Conservation (phyloP, 2,888 invertebrate genomes). For the Netelia fuscicornis region DNA sequence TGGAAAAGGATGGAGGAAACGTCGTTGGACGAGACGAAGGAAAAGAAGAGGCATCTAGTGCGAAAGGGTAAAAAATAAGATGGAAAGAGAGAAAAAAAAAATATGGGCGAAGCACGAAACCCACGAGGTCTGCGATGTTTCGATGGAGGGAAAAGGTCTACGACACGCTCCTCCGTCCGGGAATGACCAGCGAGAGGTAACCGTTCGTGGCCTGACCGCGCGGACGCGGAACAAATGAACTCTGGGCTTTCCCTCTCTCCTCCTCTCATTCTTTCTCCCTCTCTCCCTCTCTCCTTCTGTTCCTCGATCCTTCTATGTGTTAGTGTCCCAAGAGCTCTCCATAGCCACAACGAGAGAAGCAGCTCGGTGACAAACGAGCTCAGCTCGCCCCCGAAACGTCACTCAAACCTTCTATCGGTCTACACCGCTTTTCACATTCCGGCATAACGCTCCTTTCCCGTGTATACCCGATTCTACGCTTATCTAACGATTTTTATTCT, state of each 20-base stretch:
- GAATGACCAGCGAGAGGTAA: constrained; percentile 54
- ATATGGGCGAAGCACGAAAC: constrained; percentile 47
- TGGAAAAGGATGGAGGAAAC: constrained; percentile 47
- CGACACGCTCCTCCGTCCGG: constrained; percentile 46
- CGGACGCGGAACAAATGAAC: constrained; percentile 68
- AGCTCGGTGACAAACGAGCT: constrained; percentile 81
- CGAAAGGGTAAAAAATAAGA: constrained; percentile 31
- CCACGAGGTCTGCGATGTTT: constrained; percentile 23
- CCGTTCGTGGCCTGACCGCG: constrained; percentile 55
- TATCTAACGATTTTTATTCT: constrained; percentile 54
- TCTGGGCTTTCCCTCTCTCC: constrained; percentile 44
- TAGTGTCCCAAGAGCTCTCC: constrained; percentile 8
- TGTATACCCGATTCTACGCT: constrained; percentile 31
- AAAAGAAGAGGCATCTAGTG: constrained; percentile 17
- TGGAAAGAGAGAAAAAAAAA: constrained; percentile 20
- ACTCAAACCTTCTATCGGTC: constrained; percentile 79
- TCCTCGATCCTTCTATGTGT: constrained; percentile 1
- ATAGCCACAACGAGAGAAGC: constrained; percentile 45
- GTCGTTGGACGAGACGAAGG: constrained; percentile 47
- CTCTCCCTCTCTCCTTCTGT: constrained; percentile 21
- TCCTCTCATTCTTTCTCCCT: not conserved
- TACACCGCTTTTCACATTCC: constrained; percentile 75
- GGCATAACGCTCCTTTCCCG: constrained; percentile 21
- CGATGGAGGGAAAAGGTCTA: constrained; percentile 51
- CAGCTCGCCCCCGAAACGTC: constrained; percentile 82